phyloP scores from a whole-genome alignment of 2,888 invertebrate genomes.

The Megalurothrips usitatus region DNA sequence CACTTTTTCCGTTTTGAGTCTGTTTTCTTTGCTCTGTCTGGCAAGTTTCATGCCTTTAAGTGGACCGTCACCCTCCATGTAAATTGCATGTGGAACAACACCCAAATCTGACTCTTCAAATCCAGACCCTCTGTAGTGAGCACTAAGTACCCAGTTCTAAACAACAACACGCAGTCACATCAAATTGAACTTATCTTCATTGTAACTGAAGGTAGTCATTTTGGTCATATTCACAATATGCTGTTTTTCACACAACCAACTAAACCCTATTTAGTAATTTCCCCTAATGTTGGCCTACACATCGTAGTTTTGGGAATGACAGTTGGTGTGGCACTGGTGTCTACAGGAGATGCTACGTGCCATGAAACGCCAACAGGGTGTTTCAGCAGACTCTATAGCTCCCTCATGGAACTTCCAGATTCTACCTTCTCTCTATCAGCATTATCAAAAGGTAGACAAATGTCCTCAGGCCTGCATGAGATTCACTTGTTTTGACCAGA shows the following conservation, averaged over 20 bases:
- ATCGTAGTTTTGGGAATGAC: background rate
- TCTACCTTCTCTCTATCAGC: slow-evolving; percentile 75
- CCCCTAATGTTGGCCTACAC: too few relatives aligned
- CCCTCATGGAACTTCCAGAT: slow-evolving; percentile 80
- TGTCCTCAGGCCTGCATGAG: background rate
- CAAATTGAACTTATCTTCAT: too few relatives aligned
- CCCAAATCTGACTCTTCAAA: background rate
- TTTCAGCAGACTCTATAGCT: slow-evolving; percentile 45
- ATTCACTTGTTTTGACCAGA: background rate
- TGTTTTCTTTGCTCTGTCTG: background rate
- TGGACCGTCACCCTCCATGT: background rate
- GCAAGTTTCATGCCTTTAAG: background rate
- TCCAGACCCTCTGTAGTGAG: background rate
- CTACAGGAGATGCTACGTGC: slow-evolving; percentile 51
- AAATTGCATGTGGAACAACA: background rate
- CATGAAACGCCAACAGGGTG: slow-evolving; percentile 47
- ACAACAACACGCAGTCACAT: too few relatives aligned
- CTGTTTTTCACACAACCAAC: too few relatives aligned
- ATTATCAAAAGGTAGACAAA: slow-evolving; percentile 70
- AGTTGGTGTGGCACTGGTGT: slow-evolving; percentile 27
- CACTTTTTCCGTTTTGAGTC: background rate
- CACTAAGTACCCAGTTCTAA: background rate
- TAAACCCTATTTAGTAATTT: too few relatives aligned
- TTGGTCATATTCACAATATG: too few relatives aligned
- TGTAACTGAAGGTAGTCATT: too few relatives aligned